Conservation (phyloP, 2,797 vertebrate species). For the Salarias fasciatus region DNA sequence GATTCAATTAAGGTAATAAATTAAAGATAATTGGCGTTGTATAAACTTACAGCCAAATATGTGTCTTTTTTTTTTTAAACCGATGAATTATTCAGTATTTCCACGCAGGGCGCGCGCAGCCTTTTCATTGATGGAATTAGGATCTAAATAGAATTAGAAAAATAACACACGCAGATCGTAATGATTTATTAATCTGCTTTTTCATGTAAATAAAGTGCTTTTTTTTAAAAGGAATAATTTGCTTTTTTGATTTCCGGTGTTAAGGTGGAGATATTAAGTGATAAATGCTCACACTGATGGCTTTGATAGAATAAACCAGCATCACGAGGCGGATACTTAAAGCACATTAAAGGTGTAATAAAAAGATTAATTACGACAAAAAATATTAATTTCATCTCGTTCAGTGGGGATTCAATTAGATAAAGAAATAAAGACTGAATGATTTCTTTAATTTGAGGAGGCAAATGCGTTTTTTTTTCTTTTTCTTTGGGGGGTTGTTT, state of each 20-base stretch:
- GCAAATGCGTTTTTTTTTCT: slow-evolving; percentile 1
- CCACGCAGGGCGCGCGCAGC: slow-evolving; percentile 45
- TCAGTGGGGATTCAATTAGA: neutral
- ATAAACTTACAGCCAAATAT: slow-evolving; percentile 73
- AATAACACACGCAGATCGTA: slow-evolving; percentile 67
- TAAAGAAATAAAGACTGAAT: slow-evolving; percentile 11
- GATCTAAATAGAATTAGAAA: slow-evolving; percentile 75
- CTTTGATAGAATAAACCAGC: slow-evolving; percentile 57
- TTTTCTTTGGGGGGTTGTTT: too few species aligned
- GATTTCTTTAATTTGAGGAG: slow-evolving; percentile 2
- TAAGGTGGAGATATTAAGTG: slow-evolving; percentile 70
- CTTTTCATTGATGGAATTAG: slow-evolving; percentile 75
- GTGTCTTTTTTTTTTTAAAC: slow-evolving; percentile 59
- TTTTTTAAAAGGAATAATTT: slow-evolving; percentile 61
- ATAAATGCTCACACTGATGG: slow-evolving; percentile 66
- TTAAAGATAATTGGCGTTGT: slow-evolving; percentile 77
- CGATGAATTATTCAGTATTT: slow-evolving; percentile 77
- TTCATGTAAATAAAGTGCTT: slow-evolving; percentile 74
- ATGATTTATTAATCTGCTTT: slow-evolving; percentile 79
- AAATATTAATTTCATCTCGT: slow-evolving; percentile 56
- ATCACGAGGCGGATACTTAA: slow-evolving; percentile 72
- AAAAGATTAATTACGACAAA: slow-evolving; percentile 71
- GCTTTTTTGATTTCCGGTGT: slow-evolving; percentile 52
- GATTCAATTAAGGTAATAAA: slow-evolving; percentile 86
- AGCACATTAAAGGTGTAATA: slow-evolving; percentile 71